phyloP scores from a whole-genome alignment of 2,797 vertebrate species.

The Clarias pachynema region DNA sequence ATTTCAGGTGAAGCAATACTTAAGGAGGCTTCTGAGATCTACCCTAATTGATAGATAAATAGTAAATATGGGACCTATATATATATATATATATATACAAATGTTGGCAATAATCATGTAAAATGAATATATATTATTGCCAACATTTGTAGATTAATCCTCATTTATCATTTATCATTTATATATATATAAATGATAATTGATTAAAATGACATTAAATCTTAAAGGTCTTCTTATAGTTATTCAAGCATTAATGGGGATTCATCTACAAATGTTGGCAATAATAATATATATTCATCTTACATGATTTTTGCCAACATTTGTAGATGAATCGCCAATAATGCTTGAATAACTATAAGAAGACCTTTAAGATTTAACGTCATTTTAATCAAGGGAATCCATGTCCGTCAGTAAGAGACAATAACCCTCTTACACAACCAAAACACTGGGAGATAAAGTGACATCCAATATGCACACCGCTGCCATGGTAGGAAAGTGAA shows the following conservation, averaged over 20 bases:
- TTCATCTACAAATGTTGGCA: not conserved
- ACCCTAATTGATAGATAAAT: no score
- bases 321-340: not conserved
- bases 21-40: no score
- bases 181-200: no score
- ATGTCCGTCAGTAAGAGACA: conserved; percentile 38
- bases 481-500: conserved; percentile 19
- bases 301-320: not conserved
- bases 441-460: conserved; percentile 27
- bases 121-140: no score
- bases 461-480: conserved; percentile 21
- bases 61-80: no score
- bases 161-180: no score
- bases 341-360: not conserved
- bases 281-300: not conserved
- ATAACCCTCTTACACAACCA: conserved; percentile 32
- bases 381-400: not conserved
- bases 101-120: no score
- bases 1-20: no score
- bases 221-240: not conserved
- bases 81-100: no score
- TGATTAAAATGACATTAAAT: not conserved
- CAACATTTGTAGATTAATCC: no score
- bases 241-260: conserved; percentile 3
- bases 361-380: not conserved